Base-by-base conservation (phyloP, 2,888 invertebrate species). In the Cryptops parisi region DNA sequence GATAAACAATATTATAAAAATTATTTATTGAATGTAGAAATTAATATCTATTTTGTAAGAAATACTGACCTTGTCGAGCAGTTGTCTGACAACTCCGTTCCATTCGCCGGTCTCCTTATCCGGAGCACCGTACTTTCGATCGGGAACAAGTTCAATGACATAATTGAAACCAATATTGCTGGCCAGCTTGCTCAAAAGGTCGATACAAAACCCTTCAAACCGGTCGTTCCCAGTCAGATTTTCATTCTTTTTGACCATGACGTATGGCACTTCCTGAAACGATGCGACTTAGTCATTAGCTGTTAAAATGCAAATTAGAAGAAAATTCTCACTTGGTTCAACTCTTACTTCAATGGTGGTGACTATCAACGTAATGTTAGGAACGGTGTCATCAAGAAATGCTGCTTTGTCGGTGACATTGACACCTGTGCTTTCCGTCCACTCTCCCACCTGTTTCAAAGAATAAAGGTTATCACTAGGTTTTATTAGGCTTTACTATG, bases 201-300 rank as follows among this genome's bases (percentile, higher is more conserved):
- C 90, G 62, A 91, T 86, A 70, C 90, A 90, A 74, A 90, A 91
- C 0, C 91, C 91, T 63, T 90, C 88, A 53, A 60, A 64, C 76
- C 78, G 57, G 76, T 78, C 62, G 75, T 71, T 64, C 9, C 60
- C 62, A 6, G 63, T 62, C 25, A 57, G 40, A 54, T 63, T 63
- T 21, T 57, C 56, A 55, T 84, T 85, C 57, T 82, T 80, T 62
- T 82, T 84, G 48, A 88, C 81, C 88, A 89, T 89, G 2, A 90
- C 88, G 70, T 90, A 90, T 0, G 90, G 90, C 59, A 81, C 82
- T 65, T 89, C 89, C 89, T 89, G 70, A 4, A 47, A 43, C 22
- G n/a, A n/a, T n/a, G n/a, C n/a, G n/a, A n/a, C n/a, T n/a, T n/a
- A n/a, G n/a, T n/a, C n/a, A n/a, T n/a, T n/a, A n/a, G n/a, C n/a